Percentiles rank a stretch among this genome's conserved stretches.
phyloP scores from a whole-genome alignment of 2,888 invertebrate species.

The Strigamia maritima region DNA sequence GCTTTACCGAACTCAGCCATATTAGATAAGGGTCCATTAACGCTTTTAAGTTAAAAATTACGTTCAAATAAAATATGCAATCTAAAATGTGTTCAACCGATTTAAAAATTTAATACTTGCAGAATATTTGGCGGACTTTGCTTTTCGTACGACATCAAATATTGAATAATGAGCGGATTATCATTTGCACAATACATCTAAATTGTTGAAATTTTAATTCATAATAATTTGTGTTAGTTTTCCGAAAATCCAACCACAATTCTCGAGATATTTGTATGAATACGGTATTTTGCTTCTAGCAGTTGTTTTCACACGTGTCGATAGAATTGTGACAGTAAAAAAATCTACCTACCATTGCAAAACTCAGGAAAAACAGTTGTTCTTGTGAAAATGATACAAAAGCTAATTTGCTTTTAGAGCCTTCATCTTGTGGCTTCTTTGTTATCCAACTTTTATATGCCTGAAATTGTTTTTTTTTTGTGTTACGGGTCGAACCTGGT shows the following conservation, averaged over 20 bases:
- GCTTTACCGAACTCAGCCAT: conserved; percentile 49
- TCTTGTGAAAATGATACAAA: conserved; percentile 1
- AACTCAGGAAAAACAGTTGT: conserved; percentile 32
- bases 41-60: conserved; percentile 43
- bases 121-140: background rate
- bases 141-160: background rate
- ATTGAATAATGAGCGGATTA: background rate
- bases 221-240: background rate
- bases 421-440: background rate
- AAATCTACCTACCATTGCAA: conserved; percentile 3
- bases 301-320: too few species aligned
- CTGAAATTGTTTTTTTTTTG: background rate
- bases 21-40: conserved; percentile 50
- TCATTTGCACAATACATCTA: conserved; percentile 31
- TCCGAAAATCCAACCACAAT: background rate
- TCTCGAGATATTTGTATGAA: background rate
- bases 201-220: background rate
- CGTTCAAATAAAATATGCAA: background rate
- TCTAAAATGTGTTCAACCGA: background rate
- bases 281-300: too few species aligned
- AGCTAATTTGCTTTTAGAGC: background rate
- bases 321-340: background rate
- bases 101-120: background rate
- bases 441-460: conserved; percentile 12
- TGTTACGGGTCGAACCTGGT: background rate